Evolutionary conservation across 2,113 vertebrate genomes (phyloP).

Genomic region (Elgaria multicarinata): DNA sequence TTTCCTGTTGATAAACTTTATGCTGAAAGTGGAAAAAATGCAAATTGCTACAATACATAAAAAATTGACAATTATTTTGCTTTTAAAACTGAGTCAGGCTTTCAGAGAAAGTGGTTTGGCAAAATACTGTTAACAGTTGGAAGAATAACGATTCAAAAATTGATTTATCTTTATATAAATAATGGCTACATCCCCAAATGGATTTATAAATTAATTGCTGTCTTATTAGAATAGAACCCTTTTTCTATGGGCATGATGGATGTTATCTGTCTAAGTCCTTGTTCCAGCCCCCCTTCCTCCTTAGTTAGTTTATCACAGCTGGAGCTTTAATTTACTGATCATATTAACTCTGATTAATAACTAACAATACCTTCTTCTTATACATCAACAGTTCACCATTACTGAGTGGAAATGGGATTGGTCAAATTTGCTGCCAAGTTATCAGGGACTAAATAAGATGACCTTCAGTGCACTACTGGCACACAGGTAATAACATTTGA

Average conservation of each 20-base stretch:
- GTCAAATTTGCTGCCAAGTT: slow-evolving; percentile 87
- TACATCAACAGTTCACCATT: slow-evolving; percentile 91
- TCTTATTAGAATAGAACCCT: slow-evolving; percentile 93
- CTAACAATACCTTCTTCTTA: slow-evolving; percentile 86
- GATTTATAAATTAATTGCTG: slow-evolving; percentile 95
- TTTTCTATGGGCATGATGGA: slow-evolving; percentile 91
- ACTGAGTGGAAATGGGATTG: slow-evolving; percentile 92
- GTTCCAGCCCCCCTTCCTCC: slow-evolving; percentile 82
- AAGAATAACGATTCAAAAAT: slow-evolving; percentile 88
- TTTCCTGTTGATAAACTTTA: slow-evolving; percentile 55
- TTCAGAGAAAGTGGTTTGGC: slow-evolving; percentile 71
- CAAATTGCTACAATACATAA: slow-evolving; percentile 41
- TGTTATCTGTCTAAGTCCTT: slow-evolving; percentile 84
- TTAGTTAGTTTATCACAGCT: slow-evolving; percentile 90
- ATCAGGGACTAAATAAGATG: slow-evolving; percentile 84
- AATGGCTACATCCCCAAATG: slow-evolving; percentile 91
- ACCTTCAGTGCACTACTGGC: slow-evolving; percentile 89
- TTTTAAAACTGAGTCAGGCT: slow-evolving; percentile 68
- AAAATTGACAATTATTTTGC: slow-evolving; percentile 71
- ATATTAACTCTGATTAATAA: slow-evolving; percentile 97
- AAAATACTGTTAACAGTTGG: slow-evolving; percentile 78
- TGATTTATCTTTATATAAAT: slow-evolving; percentile 95
- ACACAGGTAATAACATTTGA: slow-evolving; percentile 87
- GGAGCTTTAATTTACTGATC: slow-evolving; percentile 92
- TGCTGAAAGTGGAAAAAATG: slow-evolving; percentile 48